Evolutionary conservation across 30 jellyfish, hydroid and myxozoan genomes (phyloP).

Genomic region (Rhopilema esculentum): DNA sequence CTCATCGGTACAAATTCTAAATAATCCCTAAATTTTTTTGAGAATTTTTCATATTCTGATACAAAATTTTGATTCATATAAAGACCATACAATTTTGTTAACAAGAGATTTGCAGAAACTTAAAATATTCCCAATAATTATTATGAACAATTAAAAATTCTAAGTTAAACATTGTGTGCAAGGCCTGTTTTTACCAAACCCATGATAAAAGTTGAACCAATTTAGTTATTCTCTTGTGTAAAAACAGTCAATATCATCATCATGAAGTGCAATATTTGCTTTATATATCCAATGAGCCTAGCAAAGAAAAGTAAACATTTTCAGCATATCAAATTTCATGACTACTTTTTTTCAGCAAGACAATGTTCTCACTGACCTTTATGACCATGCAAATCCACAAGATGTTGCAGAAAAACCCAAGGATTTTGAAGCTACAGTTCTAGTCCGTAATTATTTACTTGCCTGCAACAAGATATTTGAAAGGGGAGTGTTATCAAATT

Average conservation of each 20-base stretch:
- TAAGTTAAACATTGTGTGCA: conserved; percentile 22
- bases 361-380: conserved; percentile 15
- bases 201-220: conserved; percentile 21
- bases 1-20: conserved; percentile 15
- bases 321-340: conserved; percentile 6
- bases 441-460: conserved; percentile 8
- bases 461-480: conserved; percentile 41
- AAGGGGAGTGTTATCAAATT: conserved; percentile 14
- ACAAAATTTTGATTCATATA: conserved; percentile 10
- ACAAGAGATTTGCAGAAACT: not conserved
- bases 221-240: conserved; percentile 26
- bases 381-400: conserved; percentile 11
- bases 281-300: not conserved
- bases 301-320: not conserved
- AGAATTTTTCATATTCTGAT: conserved; percentile 33
- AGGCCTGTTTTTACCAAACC: conserved; percentile 35
- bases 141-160: conserved; percentile 26
- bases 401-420: conserved; percentile 25
- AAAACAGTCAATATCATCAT: not conserved
- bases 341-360: conserved; percentile 33
- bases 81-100: conserved; percentile 3
- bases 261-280: conserved; percentile 12
- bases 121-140: not conserved
- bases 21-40: conserved; percentile 10
- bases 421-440: conserved; percentile 13